Base-by-base conservation (phyloP, 2,113 vertebrate genomes). In the Lepus americanus region DNA sequence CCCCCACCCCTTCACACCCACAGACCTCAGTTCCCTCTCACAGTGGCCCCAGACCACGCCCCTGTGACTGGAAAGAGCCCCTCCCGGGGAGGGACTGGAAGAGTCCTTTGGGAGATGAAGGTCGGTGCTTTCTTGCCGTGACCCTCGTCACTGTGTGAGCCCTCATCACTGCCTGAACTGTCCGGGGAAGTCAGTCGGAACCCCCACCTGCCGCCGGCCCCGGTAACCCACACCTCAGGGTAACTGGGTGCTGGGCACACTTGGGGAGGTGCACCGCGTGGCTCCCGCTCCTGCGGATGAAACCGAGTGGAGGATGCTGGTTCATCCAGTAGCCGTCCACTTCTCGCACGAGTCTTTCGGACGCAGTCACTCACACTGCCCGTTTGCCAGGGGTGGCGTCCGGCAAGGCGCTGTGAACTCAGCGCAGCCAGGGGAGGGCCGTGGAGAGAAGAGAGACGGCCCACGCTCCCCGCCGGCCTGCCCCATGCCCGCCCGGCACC, bases 21-120 rank as follows among this genome's bases (percentile, higher is more conserved):
- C 61, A 87, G 49, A 80, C 85, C 72, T 59, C 63, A 59, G 0
- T 90, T 92, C 90, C 67, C 80, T 90, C 36, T 90, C 36, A 44
- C 22, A 27, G 4, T 12, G 63, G 33, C 19, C 93, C 77, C 84
- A 73, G 44, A 87, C 25, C 23, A 39, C 87, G 80, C 49, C 5
- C 39, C 1, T 78, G 39, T 61, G 83, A 59, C 76, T 89, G 29
- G 90, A 92, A 96, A 87, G 83, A 74, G n/a, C 55, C 9, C 44
- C 55, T 66, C 51, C 13, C 36, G 9, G 87, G 44, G 67, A 92
- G 53, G 55, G 72, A 67, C 73, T 44, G 49, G 22, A 64, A 33
- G 33, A 36, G 16, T 39, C 16, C 13, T 55, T 25, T 33, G 36
- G 31, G 44, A 80, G 33, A 12, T 7, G 27, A 84, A 95, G 11